Evolutionary conservation across 2,113 vertebrate genomes (phyloP).

Genomic region (Rhinichthys klamathensis): DNA sequence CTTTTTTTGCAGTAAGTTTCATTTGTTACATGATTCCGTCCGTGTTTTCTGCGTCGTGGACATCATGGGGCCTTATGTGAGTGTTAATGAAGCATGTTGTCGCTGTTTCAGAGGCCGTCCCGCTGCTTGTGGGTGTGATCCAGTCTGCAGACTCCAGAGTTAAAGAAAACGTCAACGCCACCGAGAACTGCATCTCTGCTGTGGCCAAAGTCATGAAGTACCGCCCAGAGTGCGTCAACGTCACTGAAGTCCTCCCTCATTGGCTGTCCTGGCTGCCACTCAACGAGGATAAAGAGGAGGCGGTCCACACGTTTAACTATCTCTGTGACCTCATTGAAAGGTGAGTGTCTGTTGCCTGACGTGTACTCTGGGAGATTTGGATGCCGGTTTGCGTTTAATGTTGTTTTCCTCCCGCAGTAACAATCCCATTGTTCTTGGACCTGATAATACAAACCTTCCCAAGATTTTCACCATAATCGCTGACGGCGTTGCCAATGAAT

Average conservation of each 20-base stretch:
- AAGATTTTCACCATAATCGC: conserved; percentile 96
- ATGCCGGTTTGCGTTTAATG: neutral
- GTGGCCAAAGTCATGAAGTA: conserved; percentile 97
- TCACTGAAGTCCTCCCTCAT: conserved; percentile 93
- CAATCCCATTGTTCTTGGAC: conserved; percentile 93
- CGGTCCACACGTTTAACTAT: conserved; percentile 93
- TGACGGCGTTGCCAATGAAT: conserved; percentile 91
- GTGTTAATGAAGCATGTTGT: neutral
- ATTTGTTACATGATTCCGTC: too few relatives aligned
- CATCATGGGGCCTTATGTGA: neutral
- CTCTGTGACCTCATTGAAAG: conserved; percentile 97
- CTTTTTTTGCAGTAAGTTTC: too few relatives aligned
- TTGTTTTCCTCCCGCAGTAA: conserved; percentile 77
- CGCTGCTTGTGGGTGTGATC: conserved; percentile 91
- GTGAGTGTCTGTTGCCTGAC: conserved; percentile 62
- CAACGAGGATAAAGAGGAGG: conserved; percentile 98
- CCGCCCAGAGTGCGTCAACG: conserved; percentile 90
- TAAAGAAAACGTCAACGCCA: conserved; percentile 97
- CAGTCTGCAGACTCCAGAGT: conserved; percentile 89
- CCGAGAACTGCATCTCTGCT: conserved; percentile 98
- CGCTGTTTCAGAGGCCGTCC: conserved; percentile 86
- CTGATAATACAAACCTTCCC: conserved; percentile 94
- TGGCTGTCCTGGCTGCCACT: conserved; percentile 97
- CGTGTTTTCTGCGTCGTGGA: neutral
- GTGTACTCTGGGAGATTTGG: neutral